These are phyloP conservation scores for Sarcophaga rosellei DNA, from an alignment of 2,888 invertebrate genomes.

Conservation along the genomic window DNA sequence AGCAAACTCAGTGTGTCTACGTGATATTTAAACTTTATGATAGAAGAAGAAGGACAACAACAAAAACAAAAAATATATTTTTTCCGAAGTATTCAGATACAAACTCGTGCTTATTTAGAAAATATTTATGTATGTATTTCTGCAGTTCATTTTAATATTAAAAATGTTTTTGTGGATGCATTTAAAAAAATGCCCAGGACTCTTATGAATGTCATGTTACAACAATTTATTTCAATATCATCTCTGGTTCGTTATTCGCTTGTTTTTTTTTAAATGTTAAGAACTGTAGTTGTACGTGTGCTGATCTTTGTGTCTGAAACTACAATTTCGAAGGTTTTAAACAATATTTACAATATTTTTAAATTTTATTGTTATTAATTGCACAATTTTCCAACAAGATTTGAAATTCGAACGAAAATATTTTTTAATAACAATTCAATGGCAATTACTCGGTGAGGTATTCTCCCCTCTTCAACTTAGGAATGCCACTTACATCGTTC, in stretches of 20 bases:
- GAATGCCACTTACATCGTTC: no score
- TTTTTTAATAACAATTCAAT: no score
- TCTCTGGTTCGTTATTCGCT: neutral
- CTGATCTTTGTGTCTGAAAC: no score
- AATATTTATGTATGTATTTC: constrained; percentile 21
- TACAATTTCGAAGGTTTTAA: no score
- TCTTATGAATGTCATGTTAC: constrained; percentile 9
- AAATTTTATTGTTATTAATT: no score
- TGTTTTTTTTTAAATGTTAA: constrained; percentile 20
- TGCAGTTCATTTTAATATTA: constrained; percentile 33
- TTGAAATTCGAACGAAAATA: no score
- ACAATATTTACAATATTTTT: no score
- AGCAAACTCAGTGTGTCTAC: constrained; percentile 26
- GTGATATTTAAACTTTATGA: constrained; percentile 45
- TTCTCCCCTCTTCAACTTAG: no score
- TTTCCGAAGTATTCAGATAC: constrained; percentile 25
- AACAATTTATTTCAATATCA: constrained; percentile 61
- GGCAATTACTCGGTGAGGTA: no score
- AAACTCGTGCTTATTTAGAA: constrained; percentile 18
- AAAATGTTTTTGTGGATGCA: constrained; percentile 24
- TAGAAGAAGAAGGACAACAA: neutral
- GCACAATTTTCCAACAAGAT: no score
- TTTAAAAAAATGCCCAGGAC: constrained; percentile 8
- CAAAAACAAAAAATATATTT: neutral
- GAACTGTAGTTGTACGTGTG: no score